Percentiles rank a stretch among this genome's conserved stretches.
These are phyloP conservation scores for Chaetogeoica ovagalla DNA, from an alignment of 2,888 invertebrate genomes.

Conservation along the genomic window DNA sequence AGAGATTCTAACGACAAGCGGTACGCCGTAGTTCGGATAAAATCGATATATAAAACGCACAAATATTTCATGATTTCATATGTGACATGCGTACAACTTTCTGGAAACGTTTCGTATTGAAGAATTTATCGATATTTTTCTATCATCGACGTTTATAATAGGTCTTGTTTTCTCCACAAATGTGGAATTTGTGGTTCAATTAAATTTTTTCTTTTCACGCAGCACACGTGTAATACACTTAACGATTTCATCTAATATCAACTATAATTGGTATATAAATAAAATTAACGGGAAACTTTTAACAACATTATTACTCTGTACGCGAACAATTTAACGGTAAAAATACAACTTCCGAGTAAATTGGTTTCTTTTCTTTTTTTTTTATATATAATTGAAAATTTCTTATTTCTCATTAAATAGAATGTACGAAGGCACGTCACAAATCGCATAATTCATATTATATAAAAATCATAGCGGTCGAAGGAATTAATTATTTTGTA, in stretches of 20 bases:
- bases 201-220: background rate
- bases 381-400: slow-evolving; percentile 36
- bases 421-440: background rate
- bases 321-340: slow-evolving; percentile 9
- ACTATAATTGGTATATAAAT: background rate
- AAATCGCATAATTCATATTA: background rate
- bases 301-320: slow-evolving; percentile 1
- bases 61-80: no score
- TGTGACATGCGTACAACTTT: no score
- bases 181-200: slow-evolving; percentile 26
- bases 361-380: background rate
- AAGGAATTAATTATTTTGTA: background rate
- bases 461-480: background rate
- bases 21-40: no score
- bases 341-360: slow-evolving; percentile 32
- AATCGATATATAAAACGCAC: no score
- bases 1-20: no score
- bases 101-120: background rate
- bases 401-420: background rate
- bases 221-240: background rate
- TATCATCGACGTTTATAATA: background rate
- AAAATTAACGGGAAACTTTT: slow-evolving; percentile 27
- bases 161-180: background rate
- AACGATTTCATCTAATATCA: slow-evolving; percentile 1
- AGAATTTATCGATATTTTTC: background rate